phyloP scores from a whole-genome alignment of 2,888 invertebrate species.

The Campoplex nolae region DNA sequence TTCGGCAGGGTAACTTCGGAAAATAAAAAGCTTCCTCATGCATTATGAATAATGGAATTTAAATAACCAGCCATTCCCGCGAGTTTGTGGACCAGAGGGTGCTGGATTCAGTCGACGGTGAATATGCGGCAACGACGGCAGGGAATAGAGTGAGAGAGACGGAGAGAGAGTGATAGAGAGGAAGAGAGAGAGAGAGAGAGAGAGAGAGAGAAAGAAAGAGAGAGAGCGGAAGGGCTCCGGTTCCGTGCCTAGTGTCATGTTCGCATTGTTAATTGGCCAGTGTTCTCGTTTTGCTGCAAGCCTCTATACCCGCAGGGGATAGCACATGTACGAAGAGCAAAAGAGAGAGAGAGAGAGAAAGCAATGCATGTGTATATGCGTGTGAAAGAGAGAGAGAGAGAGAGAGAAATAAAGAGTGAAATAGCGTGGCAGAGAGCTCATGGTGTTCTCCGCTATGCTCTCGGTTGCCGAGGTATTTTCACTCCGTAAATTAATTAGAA shows the following conservation, averaged over 20 bases:
- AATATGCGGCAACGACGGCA: slow-evolving; percentile 59
- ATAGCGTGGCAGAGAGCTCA: slow-evolving; percentile 18
- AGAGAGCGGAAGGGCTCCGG: slow-evolving; percentile 45
- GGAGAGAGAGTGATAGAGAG: neutral
- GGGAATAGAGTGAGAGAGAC: slow-evolving; percentile 18
- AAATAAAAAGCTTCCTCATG: slow-evolving; percentile 78
- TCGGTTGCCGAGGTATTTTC: slow-evolving; percentile 70
- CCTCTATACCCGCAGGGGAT: slow-evolving; percentile 69
- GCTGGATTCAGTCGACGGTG: slow-evolving; percentile 73
- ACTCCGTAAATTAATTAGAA: slow-evolving; percentile 79
- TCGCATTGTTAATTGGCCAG: slow-evolving; percentile 81
- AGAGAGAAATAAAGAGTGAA: neutral
- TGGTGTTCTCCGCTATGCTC: slow-evolving; percentile 40
- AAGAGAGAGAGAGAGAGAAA: slow-evolving; percentile 15
- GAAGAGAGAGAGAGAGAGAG: slow-evolving; percentile 18
- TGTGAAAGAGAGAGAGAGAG: slow-evolving; percentile 27
- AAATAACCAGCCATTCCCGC: slow-evolving; percentile 75
- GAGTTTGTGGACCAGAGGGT: slow-evolving; percentile 70
- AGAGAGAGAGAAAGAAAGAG: slow-evolving; percentile 7
- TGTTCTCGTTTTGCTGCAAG: slow-evolving; percentile 72
- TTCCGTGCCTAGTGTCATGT: slow-evolving; percentile 76
- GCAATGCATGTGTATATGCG: neutral
- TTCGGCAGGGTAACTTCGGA: slow-evolving; percentile 75
- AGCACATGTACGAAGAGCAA: slow-evolving; percentile 62
- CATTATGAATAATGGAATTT: slow-evolving; percentile 83